These are phyloP conservation scores for Drosophila punjabiensis DNA, from an alignment of 1,140 invertebrate species.

Conservation along the genomic window DNA sequence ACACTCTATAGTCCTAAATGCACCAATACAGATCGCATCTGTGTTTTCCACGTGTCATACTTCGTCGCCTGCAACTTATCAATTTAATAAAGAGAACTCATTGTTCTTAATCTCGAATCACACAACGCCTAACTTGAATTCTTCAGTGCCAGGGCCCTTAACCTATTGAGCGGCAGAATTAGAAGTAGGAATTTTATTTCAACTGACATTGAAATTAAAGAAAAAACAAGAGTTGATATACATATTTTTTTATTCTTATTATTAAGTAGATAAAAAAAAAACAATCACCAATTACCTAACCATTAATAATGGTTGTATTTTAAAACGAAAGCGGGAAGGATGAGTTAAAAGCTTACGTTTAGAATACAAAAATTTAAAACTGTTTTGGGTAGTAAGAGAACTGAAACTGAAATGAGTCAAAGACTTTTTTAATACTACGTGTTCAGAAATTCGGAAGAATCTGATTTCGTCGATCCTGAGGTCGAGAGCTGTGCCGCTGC, in stretches of 20 bases:
- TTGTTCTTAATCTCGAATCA: constrained; percentile 6
- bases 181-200: background rate
- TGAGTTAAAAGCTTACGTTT: no score
- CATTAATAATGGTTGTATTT: no score
- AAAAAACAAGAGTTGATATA: background rate
- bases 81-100: constrained; percentile 30
- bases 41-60: constrained; percentile 23
- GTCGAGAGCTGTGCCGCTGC: no score
- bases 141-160: background rate
- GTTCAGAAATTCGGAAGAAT: no score
- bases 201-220: background rate
- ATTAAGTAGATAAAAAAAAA: no score
- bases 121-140: background rate
- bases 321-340: no score
- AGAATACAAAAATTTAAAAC: no score
- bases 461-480: no score
- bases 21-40: constrained; percentile 4
- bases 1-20: background rate
- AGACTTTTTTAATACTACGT: no score
- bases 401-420: no score
- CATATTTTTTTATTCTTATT: background rate
- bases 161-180: background rate
- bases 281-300: no score
- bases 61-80: constrained; percentile 14
- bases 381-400: no score